phyloP scores from a whole-genome alignment of 2,113 vertebrate genomes.

The Nymphicus hollandicus region DNA sequence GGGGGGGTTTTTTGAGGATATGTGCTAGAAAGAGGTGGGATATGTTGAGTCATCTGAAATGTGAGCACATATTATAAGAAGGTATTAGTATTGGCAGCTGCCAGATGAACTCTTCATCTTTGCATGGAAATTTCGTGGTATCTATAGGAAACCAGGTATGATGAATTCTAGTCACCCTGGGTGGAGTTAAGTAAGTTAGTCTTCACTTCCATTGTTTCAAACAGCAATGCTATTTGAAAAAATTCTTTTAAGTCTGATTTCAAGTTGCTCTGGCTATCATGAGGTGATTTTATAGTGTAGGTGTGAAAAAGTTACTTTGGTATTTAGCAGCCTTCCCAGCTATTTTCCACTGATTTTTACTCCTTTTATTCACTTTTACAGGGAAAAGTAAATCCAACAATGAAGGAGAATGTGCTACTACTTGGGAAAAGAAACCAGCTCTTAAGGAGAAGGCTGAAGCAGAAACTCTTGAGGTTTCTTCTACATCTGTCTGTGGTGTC shows the following conservation, averaged over 20 bases:
- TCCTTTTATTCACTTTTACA: neutral
- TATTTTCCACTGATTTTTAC: neutral
- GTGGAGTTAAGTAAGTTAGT: neutral
- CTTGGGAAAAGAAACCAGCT: constrained; percentile 85
- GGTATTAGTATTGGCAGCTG: neutral
- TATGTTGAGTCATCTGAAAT: neutral
- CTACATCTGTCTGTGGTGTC: constrained; percentile 82
- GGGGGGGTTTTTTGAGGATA: neutral
- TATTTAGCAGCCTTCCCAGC: neutral
- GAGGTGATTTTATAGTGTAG: neutral
- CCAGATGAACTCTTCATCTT: neutral
- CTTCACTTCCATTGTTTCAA: neutral
- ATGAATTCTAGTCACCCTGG: neutral
- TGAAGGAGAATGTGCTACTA: constrained; percentile 77
- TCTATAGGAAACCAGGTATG: neutral
- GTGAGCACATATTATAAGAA: neutral
- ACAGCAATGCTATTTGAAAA: neutral
- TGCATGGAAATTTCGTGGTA: neutral
- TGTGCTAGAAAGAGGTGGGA: neutral
- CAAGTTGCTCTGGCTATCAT: neutral
- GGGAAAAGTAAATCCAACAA: constrained; percentile 10
- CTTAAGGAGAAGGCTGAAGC: constrained; percentile 81
- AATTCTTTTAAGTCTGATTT: neutral
- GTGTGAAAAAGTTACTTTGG: neutral
- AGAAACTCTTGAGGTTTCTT: constrained; percentile 79